A percentile compares a stretch with the other conserved stretches of the same genome.
Evolutionary conservation across 2,113 vertebrate genomes (phyloP).

Genomic region (Oenanthe oenanthe): DNA sequence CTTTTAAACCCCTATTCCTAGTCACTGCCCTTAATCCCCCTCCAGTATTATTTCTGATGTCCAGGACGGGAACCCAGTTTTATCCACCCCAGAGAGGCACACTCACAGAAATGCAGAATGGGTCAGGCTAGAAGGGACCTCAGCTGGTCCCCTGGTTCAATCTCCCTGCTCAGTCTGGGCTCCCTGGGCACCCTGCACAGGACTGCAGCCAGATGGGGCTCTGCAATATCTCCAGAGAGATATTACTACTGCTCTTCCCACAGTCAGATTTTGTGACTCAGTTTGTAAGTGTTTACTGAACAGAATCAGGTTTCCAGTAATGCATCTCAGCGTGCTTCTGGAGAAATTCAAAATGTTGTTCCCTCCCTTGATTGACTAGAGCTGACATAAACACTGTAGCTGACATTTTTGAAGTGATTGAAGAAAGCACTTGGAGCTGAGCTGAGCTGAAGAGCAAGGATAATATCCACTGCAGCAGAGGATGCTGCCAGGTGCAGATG

Average conservation of each 20-base stretch:
- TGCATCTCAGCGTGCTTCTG: not conserved
- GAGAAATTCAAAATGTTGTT: not conserved
- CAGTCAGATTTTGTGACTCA: not conserved
- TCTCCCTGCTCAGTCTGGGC: not conserved
- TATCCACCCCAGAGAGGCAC: accelerated
- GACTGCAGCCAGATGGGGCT: not conserved
- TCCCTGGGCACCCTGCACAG: not conserved
- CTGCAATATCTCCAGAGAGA: not conserved
- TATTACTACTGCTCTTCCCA: not conserved
- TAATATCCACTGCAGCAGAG: not conserved
- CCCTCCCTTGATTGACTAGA: not conserved
- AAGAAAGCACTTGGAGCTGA: not conserved
- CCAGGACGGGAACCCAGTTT: not conserved
- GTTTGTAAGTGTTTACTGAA: not conserved
- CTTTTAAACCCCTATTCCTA: not conserved
- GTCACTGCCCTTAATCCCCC: not conserved
- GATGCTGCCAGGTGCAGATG: not conserved
- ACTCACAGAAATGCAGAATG: not conserved
- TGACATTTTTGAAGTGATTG: not conserved
- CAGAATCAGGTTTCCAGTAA: not conserved
- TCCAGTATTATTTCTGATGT: not conserved
- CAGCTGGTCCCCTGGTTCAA: not conserved
- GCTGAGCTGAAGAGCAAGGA: not conserved
- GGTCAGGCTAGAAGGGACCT: not conserved
- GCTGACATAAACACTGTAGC: not conserved